Evolutionary conservation across 1,140 invertebrate genomes (phyloP), one percentile per base, ranked within the genome.

Genomic region (Cardiocondyla obscurior): DNA sequence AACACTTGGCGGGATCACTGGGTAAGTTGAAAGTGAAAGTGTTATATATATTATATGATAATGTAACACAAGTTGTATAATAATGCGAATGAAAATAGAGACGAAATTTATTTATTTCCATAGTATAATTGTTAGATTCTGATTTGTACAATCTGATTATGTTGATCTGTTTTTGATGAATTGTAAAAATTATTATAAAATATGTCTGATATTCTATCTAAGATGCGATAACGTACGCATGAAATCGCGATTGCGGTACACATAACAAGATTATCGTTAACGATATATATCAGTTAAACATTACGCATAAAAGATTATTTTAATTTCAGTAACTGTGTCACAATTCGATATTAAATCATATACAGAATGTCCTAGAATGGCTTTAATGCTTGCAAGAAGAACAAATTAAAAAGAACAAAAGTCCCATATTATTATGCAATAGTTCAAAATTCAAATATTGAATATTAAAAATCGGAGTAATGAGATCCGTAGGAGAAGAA

Each of bases 1-100:
- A 94, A 93, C 1, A 92, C 94, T 49, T 98, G 97, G 95, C 88
- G 91, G 0, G 72, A 94, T 84, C 96, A 97, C 86, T 98, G 97
- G 97, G 96, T 97, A 81, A 88, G 83, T 62, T 25, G 25, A 25
- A 73, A 19, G 53, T 30, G 14, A 7, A 16, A 65, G 58, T 28
- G 81, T 36, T 46, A 67, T 69, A 33, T 39, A 53, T 53, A 53
- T 22, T 14, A 42, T 64, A 1, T 14, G 44, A 30, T 57, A 39
- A 3, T n/a, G 3, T 70, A 51, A 67, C 60, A 33, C 19, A 53
- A 22, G 22, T 22, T 14, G 25, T 64, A 1, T 14, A 44, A 30
- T 57, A 39, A 3, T n/a, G 3, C 51, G 33, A 12, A 8, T 12
- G 0, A 36, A 33, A 53, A 16, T 1, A 14, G 33, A 6, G 19